Evolutionary conservation across 2,797 vertebrate species (phyloP), one percentile per base, ranked within the genome.

Genomic region (Lutjanus argentimaculatus): DNA sequence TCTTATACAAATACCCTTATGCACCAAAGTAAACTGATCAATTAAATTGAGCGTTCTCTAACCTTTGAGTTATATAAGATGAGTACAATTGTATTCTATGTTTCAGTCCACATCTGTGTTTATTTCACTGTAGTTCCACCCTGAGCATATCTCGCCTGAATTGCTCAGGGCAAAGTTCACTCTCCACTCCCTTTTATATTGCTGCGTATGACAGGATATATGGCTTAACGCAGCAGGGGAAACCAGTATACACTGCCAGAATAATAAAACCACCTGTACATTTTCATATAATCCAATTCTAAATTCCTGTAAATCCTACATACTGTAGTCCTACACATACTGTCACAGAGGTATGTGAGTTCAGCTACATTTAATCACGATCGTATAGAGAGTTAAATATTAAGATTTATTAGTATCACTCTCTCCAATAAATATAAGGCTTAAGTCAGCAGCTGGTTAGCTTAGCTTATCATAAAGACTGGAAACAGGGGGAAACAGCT

Each of bases 121-220:
- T 79, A 52, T 73, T 77, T 80, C 45, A 66, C 68, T 68, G 8
- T 45, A 21, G 59, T 49, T 71, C 17, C n/a, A 61, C 75, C 69
- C 40, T 77, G 43, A 65, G 67, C 43, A 59, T 49, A 48, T 68
- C 57, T 51, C 42, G 1, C 17, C 72, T 68, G 19, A 68, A 53
- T 71, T 55, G 57, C 71, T 56, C 16, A 30, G 77, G 72, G 40
- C 85, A 87, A 90, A 89, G 88, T 79, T 88, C 82, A 66, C 63
- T 72, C 46, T 73, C 53, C 76, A 48, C 74, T 77, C 77, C 40
- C 66, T 67, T 83, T 93, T 55, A 63, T 82, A 75, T 77, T 57
- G 40, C 65, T 56, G 56, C 19, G 36, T 56, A 19, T 71, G 36
- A 76, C 62, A 63, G 55, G 43, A 72, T 70, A 67, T 71, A 40